Base-by-base conservation (phyloP, 2,113 vertebrate species). In the Cyprinodon brontotheroides region DNA sequence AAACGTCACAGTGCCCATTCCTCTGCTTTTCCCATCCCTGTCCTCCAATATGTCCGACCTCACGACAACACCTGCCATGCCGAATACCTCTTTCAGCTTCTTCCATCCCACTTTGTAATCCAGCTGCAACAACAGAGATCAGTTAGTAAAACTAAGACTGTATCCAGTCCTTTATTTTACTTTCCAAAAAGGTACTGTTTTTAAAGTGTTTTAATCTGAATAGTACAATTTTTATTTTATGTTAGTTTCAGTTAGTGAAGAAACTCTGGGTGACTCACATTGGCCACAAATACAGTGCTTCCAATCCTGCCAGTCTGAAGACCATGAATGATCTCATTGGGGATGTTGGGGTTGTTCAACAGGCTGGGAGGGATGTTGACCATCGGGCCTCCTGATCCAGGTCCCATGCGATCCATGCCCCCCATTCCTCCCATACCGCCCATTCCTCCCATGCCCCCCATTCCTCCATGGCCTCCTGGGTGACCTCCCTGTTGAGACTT, bases 51-150 rank as follows among this genome's bases (percentile, higher is more conserved):
- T 97, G 89, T 99, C 97, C 0, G 97, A 92, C 47, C 98, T 93
- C 20, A 98, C 91, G 60, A 99, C 98, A 10, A 94, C 91, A 4
- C 98, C 98, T 0, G 98, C 97, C 97, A 99, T 98, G 92, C 95
- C 84, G 83, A 99, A 99, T 3, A 99, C 97, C 90, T 99, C 97
- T 61, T 99, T 99, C 93, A 99, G 93, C 87, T 99, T 99, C 94
- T 99, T 99, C 97, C 98, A 99, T 40, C 97, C 96, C 61, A 99
- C 98, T 89, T 97, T 98, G 95, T 98, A 98, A 91, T 98, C 98
- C 91, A 99, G 93, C 98, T 99, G 87, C 17, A 78, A 37, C 5
- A 10, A 62, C 47, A 5, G 37, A 36, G 29, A 20, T 73, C 12
- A 70, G 1, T 75, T 64, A 72, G 1, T 29, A 59, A 2, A 22